Evolutionary conservation across 2,888 invertebrate genomes (phyloP).

Genomic region (Argyra leucocephala): DNA sequence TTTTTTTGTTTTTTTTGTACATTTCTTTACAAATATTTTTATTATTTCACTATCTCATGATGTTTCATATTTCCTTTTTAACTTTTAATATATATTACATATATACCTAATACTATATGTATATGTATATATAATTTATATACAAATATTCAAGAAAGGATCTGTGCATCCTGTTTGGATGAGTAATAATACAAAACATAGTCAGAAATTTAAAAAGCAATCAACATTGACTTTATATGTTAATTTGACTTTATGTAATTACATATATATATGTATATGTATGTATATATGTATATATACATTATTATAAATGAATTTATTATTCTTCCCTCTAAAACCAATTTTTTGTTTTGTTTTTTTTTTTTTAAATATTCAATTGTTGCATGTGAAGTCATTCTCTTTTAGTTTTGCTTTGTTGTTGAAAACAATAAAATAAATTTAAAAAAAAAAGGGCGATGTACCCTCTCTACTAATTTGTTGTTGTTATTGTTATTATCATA

Average conservation of each 20-base stretch:
- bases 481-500: neutral
- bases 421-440: neutral
- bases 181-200: neutral
- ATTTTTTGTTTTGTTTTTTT: no score
- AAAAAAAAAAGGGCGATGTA: conserved; percentile 1
- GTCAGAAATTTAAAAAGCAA: neutral
- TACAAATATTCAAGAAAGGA: neutral
- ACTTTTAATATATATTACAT: neutral
- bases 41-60: neutral
- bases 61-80: neutral
- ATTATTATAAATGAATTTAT: no score
- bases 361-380: neutral
- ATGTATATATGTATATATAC: no score
- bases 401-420: neutral
- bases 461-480: neutral
- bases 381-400: neutral
- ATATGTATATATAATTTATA: neutral
- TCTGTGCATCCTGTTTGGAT: conserved; percentile 3
- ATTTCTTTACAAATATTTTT: neutral
- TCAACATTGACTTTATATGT: neutral
- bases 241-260: neutral
- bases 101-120: neutral
- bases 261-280: neutral
- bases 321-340: no score
- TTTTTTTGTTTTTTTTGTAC: no score